Evolutionary conservation across 1,140 invertebrate species (phyloP), one percentile per base, ranked within the genome.

Genomic region (Ooceraea biroi): DNA sequence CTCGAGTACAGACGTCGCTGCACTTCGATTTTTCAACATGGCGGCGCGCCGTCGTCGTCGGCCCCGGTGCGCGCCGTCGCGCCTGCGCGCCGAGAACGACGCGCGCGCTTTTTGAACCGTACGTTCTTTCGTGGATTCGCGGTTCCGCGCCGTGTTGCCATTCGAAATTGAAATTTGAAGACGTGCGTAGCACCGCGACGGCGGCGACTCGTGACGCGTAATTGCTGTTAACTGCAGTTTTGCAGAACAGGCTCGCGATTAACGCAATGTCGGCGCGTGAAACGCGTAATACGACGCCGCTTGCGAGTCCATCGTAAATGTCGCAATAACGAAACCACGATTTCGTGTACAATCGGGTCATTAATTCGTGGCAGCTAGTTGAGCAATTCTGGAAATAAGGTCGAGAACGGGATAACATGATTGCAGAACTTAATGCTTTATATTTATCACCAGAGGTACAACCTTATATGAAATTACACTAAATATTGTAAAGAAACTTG

Each of bases 21-120:
- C 88, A 91, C 90, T 91, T 89, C 83, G 86, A 89, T 91, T 91
- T 93, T 93, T 90, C 92, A 93, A 93, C 86, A 93, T 93, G 93
- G 93, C 93, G 91, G 82, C 90, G 68, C 66, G 73, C 78, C 83
- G 83, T 83, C 73, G 83, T 83, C 73, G 83, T 88, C 82, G 87
- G 71, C 44, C 57, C 66, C 84, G 30, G 52, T 50, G 61, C 77
- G 73, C 88, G 87, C 77, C 30, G 19, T 7, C 5, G 57, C 74
- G 46, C 68, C 74, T 25, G 58, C 10, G 3, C 27, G 44, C n/a
- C 41, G 19, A 19, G 19, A 12, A 30, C 2, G 17, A 4, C 3
- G 0, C 19, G 41, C 57, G 41, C 57, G 55, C 12, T 12, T 72
- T 72, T 72, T 25, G 8, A 71, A 71, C 19, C 19, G 1, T 3